These are phyloP conservation scores for Drosophila chauvacae DNA, from an alignment of 1,140 invertebrate genomes.

Conservation along the genomic window DNA sequence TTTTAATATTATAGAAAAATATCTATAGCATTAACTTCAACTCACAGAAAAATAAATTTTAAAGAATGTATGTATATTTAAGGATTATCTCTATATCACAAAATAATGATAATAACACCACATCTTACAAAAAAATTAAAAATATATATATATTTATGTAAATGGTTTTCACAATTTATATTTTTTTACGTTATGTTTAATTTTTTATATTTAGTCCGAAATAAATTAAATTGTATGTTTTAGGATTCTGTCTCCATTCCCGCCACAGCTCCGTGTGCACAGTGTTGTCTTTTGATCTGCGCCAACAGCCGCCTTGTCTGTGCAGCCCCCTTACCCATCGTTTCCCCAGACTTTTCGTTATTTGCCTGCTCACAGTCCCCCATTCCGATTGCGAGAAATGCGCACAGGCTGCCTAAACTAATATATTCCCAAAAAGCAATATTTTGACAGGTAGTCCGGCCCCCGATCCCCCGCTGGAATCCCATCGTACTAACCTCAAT, in stretches of 20 bases:
- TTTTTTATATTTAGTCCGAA: background rate
- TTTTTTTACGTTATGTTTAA: background rate
- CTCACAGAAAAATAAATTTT: background rate
- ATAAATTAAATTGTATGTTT: background rate
- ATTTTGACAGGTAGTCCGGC: slow-evolving; percentile 27
- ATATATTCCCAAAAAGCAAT: slow-evolving; percentile 43
- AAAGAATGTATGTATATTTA: background rate
- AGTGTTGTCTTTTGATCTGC: slow-evolving; percentile 36
- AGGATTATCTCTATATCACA: background rate
- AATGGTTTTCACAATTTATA: background rate
- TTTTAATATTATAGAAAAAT: background rate
- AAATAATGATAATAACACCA: too few species aligned
- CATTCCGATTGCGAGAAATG: slow-evolving; percentile 6
- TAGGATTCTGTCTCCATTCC: background rate
- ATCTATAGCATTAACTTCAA: background rate
- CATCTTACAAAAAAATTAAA: too few species aligned
- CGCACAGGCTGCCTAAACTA: slow-evolving; percentile 50
- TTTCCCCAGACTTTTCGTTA: background rate
- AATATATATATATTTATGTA: background rate
- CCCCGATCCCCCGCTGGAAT: slow-evolving; percentile 7
- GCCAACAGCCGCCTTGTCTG: slow-evolving; percentile 18
- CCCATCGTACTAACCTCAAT: slow-evolving; percentile 86
- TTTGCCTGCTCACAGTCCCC: slow-evolving; percentile 2
- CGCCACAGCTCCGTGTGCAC: slow-evolving; percentile 29
- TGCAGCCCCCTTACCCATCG: background rate